Evolutionary conservation across 2,113 vertebrate species (phyloP).

Genomic region (Oncorhynchus mykiss): DNA sequence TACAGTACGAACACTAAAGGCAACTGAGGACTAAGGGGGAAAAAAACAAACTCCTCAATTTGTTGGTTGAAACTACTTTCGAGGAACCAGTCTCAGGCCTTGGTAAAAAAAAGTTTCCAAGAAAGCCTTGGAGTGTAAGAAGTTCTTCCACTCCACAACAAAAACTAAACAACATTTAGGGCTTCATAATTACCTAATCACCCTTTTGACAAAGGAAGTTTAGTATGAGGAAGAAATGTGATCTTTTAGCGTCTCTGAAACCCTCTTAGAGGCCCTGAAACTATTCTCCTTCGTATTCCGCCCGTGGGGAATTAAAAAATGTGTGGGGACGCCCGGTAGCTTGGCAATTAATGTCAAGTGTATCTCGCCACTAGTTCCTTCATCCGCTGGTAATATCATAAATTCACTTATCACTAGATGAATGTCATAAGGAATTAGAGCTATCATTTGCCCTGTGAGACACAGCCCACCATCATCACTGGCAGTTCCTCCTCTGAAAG

Average conservation of each 20-base stretch:
- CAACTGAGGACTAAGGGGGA: not conserved
- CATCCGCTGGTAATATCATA: conserved; percentile 60
- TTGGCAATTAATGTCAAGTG: conserved; percentile 68
- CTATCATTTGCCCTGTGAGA: conserved; percentile 56
- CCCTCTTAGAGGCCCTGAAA: conserved; percentile 45
- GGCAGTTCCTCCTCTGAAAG: no score
- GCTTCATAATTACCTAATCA: conserved; percentile 31
- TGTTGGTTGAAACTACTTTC: not conserved
- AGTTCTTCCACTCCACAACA: not conserved
- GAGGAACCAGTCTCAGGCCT: not conserved
- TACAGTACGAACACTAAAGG: not conserved
- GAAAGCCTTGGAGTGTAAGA: not conserved
- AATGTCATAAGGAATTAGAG: conserved; percentile 67
- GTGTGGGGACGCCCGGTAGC: conserved; percentile 41
- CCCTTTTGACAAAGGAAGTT: conserved; percentile 13
- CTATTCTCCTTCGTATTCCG: conserved; percentile 48
- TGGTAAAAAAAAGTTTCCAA: not conserved
- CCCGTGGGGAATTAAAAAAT: conserved; percentile 48
- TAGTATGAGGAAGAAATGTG: conserved; percentile 29
- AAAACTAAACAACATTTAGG: not conserved
- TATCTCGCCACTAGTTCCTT: conserved; percentile 54
- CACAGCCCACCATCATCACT: not conserved
- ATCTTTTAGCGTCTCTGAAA: conserved; percentile 34
- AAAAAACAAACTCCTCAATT: not conserved
- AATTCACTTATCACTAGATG: conserved; percentile 70